Evolutionary conservation across 2,797 vertebrate genomes (phyloP), one percentile per base, ranked within the genome.

Genomic region (Poecile montanus): DNA sequence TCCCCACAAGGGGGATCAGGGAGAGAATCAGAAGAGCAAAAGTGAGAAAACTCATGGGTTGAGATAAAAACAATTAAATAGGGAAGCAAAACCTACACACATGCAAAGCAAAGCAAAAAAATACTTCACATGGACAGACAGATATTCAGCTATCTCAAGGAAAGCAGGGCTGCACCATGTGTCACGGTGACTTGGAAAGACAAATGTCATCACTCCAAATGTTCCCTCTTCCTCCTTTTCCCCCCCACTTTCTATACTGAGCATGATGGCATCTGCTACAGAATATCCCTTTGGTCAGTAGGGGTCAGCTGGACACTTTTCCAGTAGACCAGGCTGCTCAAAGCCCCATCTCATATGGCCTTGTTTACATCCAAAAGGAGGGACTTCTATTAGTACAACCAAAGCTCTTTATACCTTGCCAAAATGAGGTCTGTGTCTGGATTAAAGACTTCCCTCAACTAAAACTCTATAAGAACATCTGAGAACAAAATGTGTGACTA

Each of bases 181-280:
- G 12, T 42, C 34, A 48, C 1, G 0, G 48, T 29, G 34, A 56
- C 56, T 32, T 56, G 32, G 18, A 62, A 81, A 67, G 40, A 48
- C 20, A 54, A 48, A 68, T 48, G 4, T 6, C 26, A 27, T 23
- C 42, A 32, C 4, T 29, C 18, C 27, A 54, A 54, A 67, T 16
- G 11, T 26, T 9, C 5, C 2, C 2, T 4, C 5, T n/a, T 53
- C 13, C 26, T 34, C 13, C 26, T 47, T 74, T 7, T 32, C 47
- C 30, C n/a, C 13, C 30, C n/a, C 4, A 30, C 18, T 61, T 54
- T 61, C 13, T 20, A 38, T 14, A 23, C 18, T 44, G 44, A 44
- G 4, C 1, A 1, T 36, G 18, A 22, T 0, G 2, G 32, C 21
- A 50, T n/a, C 50, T 36, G 7, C 27, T 38, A 23, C 44, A 19